A percentile compares a stretch with the other conserved stretches of the same genome.
These are phyloP conservation scores for Mico argentatus DNA, from an alignment of 2,797 vertebrate genomes.

Conservation along the genomic window DNA sequence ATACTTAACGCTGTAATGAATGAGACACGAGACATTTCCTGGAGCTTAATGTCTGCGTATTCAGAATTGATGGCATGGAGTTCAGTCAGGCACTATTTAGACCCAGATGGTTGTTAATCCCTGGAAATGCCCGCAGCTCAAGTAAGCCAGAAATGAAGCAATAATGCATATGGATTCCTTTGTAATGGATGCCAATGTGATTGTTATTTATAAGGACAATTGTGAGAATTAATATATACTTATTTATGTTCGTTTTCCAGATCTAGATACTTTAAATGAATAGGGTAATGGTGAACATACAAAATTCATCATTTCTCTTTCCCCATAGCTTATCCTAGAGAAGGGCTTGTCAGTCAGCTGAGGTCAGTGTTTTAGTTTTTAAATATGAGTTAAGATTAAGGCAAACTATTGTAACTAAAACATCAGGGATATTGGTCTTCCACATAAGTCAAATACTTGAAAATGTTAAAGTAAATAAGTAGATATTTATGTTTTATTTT, in stretches of 20 bases:
- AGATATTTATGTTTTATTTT: conserved; percentile 3
- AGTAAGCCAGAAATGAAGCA: conserved; percentile 43
- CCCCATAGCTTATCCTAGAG: neutral
- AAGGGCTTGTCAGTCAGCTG: neutral
- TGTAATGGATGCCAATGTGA: conserved; percentile 46
- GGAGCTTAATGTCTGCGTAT: conserved; percentile 45
- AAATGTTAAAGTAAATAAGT: conserved; percentile 31
- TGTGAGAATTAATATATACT: conserved; percentile 10
- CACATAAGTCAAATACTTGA: neutral
- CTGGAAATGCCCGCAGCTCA: conserved; percentile 27
- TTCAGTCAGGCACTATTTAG: conserved; percentile 43
- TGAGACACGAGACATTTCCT: conserved; percentile 58
- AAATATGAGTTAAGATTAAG: neutral
- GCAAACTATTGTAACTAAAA: neutral
- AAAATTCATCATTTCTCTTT: conserved; percentile 30
- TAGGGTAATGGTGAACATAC: neutral
- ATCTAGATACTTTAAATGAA: conserved; percentile 37
- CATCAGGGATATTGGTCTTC: neutral
- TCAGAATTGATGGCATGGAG: conserved; percentile 53
- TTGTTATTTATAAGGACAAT: conserved; percentile 32
- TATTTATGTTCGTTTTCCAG: conserved; percentile 44
- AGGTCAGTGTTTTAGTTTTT: conserved; percentile 9
- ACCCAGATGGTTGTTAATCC: conserved; percentile 55
- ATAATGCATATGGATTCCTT: conserved; percentile 36
- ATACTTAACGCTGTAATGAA: conserved; percentile 51